These are phyloP conservation scores for Eupeodes latifasciatus DNA, from an alignment of 2,888 invertebrate genomes.

Conservation along the genomic window DNA sequence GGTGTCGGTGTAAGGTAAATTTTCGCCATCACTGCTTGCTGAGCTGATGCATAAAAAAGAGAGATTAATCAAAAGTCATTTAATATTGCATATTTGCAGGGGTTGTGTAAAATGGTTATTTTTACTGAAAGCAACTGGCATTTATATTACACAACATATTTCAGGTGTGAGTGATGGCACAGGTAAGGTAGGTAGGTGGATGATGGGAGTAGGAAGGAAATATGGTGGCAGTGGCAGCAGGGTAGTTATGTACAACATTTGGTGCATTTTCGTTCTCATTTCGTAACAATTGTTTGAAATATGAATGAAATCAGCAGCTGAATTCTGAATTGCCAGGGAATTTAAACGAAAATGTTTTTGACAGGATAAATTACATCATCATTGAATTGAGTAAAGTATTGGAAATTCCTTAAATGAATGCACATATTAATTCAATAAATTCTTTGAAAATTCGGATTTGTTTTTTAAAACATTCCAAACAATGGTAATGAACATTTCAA, in stretches of 20 bases:
- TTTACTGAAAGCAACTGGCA: constrained; percentile 29
- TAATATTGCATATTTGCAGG: constrained; percentile 69
- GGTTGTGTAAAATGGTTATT: constrained; percentile 48
- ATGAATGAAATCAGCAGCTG: constrained; percentile 25
- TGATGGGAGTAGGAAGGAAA: too few relatives aligned
- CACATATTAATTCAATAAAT: background rate
- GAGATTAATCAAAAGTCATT: constrained; percentile 70
- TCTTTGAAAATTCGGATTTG: background rate
- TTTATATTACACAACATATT: constrained; percentile 17
- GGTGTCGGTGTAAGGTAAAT: constrained; percentile 6
- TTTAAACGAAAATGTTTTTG: constrained; percentile 32
- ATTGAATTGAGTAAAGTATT: background rate
- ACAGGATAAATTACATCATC: constrained; percentile 40
- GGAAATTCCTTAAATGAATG: constrained; percentile 34
- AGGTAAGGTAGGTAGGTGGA: too few relatives aligned
- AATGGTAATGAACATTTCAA: too few relatives aligned
- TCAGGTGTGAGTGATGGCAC: background rate
- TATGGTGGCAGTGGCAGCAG: too few relatives aligned
- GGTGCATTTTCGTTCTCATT: constrained; percentile 23
- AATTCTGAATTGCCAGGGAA: constrained; percentile 9
- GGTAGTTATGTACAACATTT: background rate
- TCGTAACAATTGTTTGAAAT: constrained; percentile 29
- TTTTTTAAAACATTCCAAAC: background rate
- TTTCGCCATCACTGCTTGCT: constrained; percentile 28
- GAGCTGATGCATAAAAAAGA: constrained; percentile 44